Evolutionary conservation across 2,113 vertebrate genomes (phyloP).

Genomic region (Coregonus clupeaformis): DNA sequence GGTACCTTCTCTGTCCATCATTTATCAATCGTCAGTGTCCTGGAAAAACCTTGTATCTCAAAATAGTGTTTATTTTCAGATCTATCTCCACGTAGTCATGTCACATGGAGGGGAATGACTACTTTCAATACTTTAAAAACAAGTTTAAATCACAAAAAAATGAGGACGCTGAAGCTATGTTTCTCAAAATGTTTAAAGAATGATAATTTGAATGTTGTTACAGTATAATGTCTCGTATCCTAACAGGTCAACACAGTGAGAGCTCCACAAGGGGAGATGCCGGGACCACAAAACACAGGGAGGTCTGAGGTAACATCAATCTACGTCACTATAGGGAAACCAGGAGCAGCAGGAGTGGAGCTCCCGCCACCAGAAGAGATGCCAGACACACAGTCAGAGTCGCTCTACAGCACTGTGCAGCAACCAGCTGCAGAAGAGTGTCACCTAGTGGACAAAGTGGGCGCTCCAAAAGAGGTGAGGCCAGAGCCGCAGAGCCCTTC

Average conservation of each 20-base stretch:
- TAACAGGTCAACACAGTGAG: not conserved
- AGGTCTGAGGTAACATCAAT: not conserved
- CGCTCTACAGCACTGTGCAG: not conserved
- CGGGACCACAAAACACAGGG: not conserved
- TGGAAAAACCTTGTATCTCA: too few species aligned
- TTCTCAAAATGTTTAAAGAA: not conserved
- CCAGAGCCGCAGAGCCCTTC: too few species aligned
- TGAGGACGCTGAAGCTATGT: too few species aligned
- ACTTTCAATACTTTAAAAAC: too few species aligned
- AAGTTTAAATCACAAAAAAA: too few species aligned
- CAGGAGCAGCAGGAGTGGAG: not conserved
- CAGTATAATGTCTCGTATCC: not conserved
- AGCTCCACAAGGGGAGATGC: constrained; percentile 2
- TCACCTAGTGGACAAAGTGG: not conserved
- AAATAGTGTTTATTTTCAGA: too few species aligned
- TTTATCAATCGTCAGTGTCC: too few species aligned
- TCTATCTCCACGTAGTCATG: too few species aligned
- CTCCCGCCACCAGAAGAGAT: not conserved
- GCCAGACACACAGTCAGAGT: not conserved
- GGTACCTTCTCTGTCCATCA: too few species aligned
- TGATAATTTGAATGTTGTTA: not conserved
- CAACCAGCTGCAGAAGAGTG: not conserved
- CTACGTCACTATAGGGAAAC: not conserved
- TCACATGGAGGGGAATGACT: too few species aligned
- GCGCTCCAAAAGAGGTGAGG: not conserved